Evolutionary conservation across 1,140 invertebrate genomes (phyloP), one percentile per base, ranked within the genome.

Genomic region (Drosophila kurseongensis): DNA sequence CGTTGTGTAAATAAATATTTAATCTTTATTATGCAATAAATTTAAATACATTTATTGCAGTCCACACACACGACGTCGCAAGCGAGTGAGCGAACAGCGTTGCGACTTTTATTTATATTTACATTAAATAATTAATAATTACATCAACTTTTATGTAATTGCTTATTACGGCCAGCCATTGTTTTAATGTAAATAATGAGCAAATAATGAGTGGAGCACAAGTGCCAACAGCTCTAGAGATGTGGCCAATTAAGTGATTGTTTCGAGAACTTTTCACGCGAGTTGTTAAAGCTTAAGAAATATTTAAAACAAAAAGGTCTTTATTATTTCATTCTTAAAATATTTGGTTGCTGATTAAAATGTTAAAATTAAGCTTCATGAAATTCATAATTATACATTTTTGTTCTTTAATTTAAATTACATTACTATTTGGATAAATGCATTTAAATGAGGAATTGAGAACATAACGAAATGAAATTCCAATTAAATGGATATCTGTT

Each of bases 21-120:
- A 89, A 89, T 89, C 85, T 90, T 90, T 89, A 89, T 89, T 89
- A 90, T 90, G 85, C 84, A 90, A 89, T 89, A 90, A 89, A 89
- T 89, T 89, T 89, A 89, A 89, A 90, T 89, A 90, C 85, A 90
- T 88, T 83, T 89, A 88, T 88, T 78, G 63, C 59, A 16, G 56
- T 41, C 32, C 67, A 62, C 59, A 51, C 61, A 48, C 54, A 23
- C 27, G 42, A 14, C 27, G 9, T 29, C 47, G 48, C 47, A 38
- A 16, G 13, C 4, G 50, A 16, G 59, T 6, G 32, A 44, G 18
- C 35, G 67, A 13, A 10, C 52, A 51, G n/a, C 54, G 67, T 65
- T 57, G 45, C 63, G 62, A 73, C 59, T 65, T 73, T 80, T 77
- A 73, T 80, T 84, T 80, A 81, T 73, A 84, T 80, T 80, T 74